Percentiles rank a stretch among this genome's conserved stretches.
Conservation (phyloP, 2,888 invertebrate genomes). For the Stenoptilia bipunctidactyla region DNA sequence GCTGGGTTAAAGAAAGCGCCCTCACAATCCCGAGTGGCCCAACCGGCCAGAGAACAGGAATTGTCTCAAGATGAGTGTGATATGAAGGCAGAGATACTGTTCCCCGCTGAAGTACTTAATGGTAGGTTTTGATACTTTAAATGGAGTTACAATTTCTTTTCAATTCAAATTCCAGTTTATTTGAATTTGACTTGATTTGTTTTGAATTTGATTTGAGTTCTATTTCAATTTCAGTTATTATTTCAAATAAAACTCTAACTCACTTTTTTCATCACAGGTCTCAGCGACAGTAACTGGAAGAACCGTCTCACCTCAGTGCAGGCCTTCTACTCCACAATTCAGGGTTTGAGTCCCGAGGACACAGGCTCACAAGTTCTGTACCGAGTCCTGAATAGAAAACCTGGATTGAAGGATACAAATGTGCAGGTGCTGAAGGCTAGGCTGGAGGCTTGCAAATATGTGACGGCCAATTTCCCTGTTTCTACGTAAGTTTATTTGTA, state of each 20-base stretch:
- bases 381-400: constrained; percentile 82
- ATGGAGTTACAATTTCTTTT: too few relatives aligned
- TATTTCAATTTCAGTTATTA: too few relatives aligned
- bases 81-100: constrained; percentile 75
- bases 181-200: too few relatives aligned
- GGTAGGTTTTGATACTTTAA: constrained; percentile 30
- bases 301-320: constrained; percentile 82
- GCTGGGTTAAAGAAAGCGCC: constrained; percentile 28
- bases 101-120: constrained; percentile 72
- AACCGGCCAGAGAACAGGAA: constrained; percentile 73
- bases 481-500: constrained; percentile 75
- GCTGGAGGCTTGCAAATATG: constrained; percentile 81
- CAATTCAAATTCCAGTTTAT: too few relatives aligned
- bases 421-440: constrained; percentile 90
- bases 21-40: constrained; percentile 36
- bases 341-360: constrained; percentile 73
- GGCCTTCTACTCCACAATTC: constrained; percentile 73
- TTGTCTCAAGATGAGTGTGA: constrained; percentile 84
- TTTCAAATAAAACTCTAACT: too few relatives aligned
- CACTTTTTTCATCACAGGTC: too few relatives aligned
- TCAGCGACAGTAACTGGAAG: constrained; percentile 90
- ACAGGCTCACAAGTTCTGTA: constrained; percentile 82
- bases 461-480: constrained; percentile 82
- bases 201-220: too few relatives aligned
- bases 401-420: constrained; percentile 91